Base-by-base conservation (phyloP, 2,797 vertebrate genomes). In the Kryptopterus vitreolus region DNA sequence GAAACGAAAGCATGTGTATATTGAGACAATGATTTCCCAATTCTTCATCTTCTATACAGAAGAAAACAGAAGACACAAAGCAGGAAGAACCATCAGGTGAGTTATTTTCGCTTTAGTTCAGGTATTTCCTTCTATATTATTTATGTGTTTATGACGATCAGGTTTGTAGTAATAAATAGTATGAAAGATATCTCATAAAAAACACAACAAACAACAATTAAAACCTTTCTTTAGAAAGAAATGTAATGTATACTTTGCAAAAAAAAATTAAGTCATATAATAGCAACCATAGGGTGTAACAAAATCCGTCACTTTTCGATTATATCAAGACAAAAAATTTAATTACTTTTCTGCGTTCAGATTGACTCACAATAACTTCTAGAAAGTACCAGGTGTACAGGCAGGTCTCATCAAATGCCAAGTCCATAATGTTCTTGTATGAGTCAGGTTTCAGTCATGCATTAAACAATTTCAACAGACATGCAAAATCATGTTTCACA, bases 61-160 rank as follows among this genome's bases (percentile, higher is more conserved):
- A 86, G 77, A 52, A 10, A 35, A 4, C 61, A 31, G 81, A 84
- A 62, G 69, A 63, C 24, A 2, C 8, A n/a, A 55, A 55, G n/a
- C 72, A 52, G 6, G 66, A 24, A 1, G 77, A 79, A 10, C 1
- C 16, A 20, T 35, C 68, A 81, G 85, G 85, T 86, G 22, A 86
- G 82, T 70, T 7, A 26, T 1, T 26, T 38, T 52, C 63, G 5
- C 50, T 43, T 74, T 4, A 7, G 18, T 77, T 13, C 13, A 29
- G 8, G 15, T 6, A n/a, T 53, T 38, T 26, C 3, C 46, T 52
- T 24, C 46, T 29, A 22, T 48, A 29, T 33, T 15, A 20, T 61
- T 61, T 33, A 13, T 38, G 4, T 20, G 13, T 35, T 75, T 35
- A 57, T 57, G 4, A 74, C 22, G 1, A n/a, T 29, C 55, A 1